Evolutionary conservation across 2,888 invertebrate species (phyloP).

Genomic region (Lepidocyrtoides sp.): DNA sequence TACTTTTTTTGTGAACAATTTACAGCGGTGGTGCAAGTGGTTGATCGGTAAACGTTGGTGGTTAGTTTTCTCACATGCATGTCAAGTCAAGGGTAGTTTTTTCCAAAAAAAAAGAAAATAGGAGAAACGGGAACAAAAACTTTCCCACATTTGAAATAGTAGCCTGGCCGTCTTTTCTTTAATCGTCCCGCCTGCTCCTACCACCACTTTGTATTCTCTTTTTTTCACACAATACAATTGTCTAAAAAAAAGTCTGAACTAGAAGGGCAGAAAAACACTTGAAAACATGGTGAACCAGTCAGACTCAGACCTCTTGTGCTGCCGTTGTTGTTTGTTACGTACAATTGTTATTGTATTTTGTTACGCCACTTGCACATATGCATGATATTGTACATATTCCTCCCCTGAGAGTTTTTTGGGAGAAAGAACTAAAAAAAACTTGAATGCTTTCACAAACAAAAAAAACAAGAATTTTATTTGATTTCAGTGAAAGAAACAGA

Average conservation of each 20-base stretch:
- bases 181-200: slow-evolving; percentile 14
- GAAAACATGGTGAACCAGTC: neutral
- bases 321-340: too few species aligned
- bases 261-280: neutral
- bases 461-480: slow-evolving; percentile 40
- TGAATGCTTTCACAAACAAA: slow-evolving; percentile 47
- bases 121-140: slow-evolving; percentile 2
- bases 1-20: slow-evolving; percentile 36
- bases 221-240: neutral
- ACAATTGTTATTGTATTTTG: slow-evolving; percentile 71
- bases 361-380: slow-evolving; percentile 66
- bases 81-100: slow-evolving; percentile 57
- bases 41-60: slow-evolving; percentile 43
- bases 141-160: slow-evolving; percentile 11
- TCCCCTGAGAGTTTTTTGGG: slow-evolving; percentile 60
- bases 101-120: neutral
- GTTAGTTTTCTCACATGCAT: slow-evolving; percentile 27
- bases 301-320: slow-evolving; percentile 8
- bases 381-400: too few species aligned
- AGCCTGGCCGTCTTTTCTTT: slow-evolving; percentile 1
- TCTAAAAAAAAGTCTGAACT: neutral
- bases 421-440: slow-evolving; percentile 5
- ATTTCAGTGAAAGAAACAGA: neutral
- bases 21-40: neutral
- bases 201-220: neutral